A percentile compares a stretch with the other conserved stretches of the same genome.
Conservation (phyloP, 1,140 invertebrate genomes). For the Glomeris maerens region DNA sequence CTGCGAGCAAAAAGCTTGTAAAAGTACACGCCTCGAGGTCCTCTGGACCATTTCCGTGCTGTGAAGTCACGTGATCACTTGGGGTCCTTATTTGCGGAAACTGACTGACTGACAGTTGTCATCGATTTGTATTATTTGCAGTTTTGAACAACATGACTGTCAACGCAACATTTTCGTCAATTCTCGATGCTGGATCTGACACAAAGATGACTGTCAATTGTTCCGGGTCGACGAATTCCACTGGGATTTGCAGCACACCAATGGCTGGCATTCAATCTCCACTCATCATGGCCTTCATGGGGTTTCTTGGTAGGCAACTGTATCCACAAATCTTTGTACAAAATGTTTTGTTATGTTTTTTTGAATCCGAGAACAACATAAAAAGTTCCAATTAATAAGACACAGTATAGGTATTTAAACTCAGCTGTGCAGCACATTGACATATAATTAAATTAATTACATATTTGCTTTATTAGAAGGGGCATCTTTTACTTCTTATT, state of each 20-base stretch:
- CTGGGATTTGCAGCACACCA: constrained; percentile 5
- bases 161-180: too few species aligned
- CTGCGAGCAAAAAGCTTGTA: too few species aligned
- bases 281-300: constrained; percentile 16
- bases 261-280: constrained; percentile 17
- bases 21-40: too few species aligned
- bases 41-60: too few species aligned
- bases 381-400: background rate
- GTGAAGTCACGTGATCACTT: too few species aligned
- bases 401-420: background rate
- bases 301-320: constrained; percentile 22
- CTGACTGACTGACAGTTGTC: too few species aligned
- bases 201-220: background rate
- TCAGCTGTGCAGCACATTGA: background rate
- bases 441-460: background rate
- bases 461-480: background rate
- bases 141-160: too few species aligned
- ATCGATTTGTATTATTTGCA: too few species aligned
- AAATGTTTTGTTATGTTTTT: constrained; percentile 7
- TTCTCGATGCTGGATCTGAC: too few species aligned
- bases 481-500: background rate
- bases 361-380: background rate
- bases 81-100: too few species aligned
- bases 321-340: background rate
- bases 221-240: background rate